A percentile compares a stretch with the other conserved stretches of the same genome.
Evolutionary conservation across 2,797 vertebrate species (phyloP).

Genomic region (Falco naumanni): DNA sequence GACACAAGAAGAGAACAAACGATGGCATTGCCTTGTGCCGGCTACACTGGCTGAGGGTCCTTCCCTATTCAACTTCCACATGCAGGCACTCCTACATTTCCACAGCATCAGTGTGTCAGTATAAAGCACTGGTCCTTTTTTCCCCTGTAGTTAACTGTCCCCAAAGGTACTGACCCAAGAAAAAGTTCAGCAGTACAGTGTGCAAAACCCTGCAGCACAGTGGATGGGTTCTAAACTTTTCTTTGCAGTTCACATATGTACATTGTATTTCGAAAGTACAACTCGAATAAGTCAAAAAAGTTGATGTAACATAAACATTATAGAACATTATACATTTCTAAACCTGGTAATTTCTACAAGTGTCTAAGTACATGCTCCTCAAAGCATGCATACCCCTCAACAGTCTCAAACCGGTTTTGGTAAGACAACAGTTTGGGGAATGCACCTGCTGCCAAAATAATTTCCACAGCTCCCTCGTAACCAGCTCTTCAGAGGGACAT

Average conservation of each 20-base stretch:
- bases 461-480: background rate
- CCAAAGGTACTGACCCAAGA: background rate
- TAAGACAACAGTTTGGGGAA: background rate
- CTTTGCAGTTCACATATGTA: background rate
- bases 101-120: background rate
- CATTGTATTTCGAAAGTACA: background rate
- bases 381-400: background rate
- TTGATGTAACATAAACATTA: background rate
- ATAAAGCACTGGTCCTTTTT: background rate
- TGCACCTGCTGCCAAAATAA: background rate
- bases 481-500: background rate
- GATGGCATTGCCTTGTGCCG: background rate
- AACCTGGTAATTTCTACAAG: background rate
- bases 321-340: background rate
- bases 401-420: background rate
- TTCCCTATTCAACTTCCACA: background rate
- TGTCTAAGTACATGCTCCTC: background rate
- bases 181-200: fast-evolving
- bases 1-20: background rate
- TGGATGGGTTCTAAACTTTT: background rate
- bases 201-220: background rate
- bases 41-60: background rate
- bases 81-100: fast-evolving
- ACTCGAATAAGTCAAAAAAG: background rate
- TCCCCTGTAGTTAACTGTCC: background rate